Base-by-base conservation (phyloP, 2,888 invertebrate species). In the Darwinula stevensoni region DNA sequence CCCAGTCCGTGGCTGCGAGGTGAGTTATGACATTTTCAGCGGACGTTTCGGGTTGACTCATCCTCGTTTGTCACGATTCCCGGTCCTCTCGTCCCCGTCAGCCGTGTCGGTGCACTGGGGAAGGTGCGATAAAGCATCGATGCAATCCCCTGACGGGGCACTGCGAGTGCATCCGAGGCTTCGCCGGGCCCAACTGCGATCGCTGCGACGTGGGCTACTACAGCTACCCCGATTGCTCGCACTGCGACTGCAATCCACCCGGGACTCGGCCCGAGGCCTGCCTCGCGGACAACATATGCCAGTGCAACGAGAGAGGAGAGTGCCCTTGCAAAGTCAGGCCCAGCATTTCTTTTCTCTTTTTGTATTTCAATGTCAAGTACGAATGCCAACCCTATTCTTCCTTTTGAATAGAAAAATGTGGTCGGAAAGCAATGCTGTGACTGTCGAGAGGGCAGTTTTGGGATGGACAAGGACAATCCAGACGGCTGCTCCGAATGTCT, bases 401-500 rank as follows among this genome's bases (percentile, higher is more conserved):
- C 27, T 27, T 31, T 48, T 49, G 1, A n/a, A n/a, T 49, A 76
- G 75, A 62, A 64, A 34, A 68, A 82, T 43, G 82, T 71, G 1
- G 61, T 65, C 4, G 91, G 91, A 0, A 62, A 64, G 30, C 69
- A 70, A 40, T 97, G 94, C 48, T 65, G 73, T 45, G 52, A 57
- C 12, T 97, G 94, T 52, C 63, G 65, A 39, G 62, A 66, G 27
- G 73, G 76, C 14, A 74, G 80, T 0, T 94, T 91, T 50, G 80
- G 84, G 0, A 53, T 94, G 15, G 63, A 73, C 1, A 52, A 52
- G 0, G 61, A 65, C 29, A 80, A 75, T 50, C 65, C 71, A 2
- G 63, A 63, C 33, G 94, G 94, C 4, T 97, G 94, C 50, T 80
- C 80, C 1, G 66, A 71, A 36, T 97, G 94, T 51, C 94, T 86